Percentiles rank a stretch among this genome's conserved stretches.
These are phyloP conservation scores for Sitodiplosis mosellana DNA, from an alignment of 1,140 invertebrate species.

Conservation along the genomic window DNA sequence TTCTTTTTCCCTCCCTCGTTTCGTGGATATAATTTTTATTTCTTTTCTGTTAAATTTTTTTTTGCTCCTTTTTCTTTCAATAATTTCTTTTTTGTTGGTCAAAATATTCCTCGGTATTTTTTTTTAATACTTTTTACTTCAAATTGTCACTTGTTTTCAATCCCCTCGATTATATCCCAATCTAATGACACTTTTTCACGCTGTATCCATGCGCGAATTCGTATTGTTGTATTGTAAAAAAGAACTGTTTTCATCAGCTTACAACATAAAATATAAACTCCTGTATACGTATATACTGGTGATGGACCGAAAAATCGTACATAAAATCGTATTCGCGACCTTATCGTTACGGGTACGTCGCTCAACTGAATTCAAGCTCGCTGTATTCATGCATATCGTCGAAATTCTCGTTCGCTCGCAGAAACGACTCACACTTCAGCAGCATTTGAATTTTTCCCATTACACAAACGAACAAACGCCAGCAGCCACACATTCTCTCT, in stretches of 20 bases:
- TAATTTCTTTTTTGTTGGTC: background rate
- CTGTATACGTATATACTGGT: background rate
- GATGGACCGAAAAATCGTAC: background rate
- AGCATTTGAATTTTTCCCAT: background rate
- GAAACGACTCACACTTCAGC: background rate
- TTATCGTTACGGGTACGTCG: slow-evolving; percentile 1
- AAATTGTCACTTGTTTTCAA: background rate
- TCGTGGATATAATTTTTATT: too few relatives aligned
- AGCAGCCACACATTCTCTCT: too few relatives aligned
- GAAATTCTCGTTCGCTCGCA: background rate
- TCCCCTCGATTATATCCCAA: background rate
- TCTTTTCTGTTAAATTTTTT: too few relatives aligned
- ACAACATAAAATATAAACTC: background rate
- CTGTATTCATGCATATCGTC: too few relatives aligned
- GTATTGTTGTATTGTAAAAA: background rate
- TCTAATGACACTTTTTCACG: background rate
- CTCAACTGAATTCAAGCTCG: background rate
- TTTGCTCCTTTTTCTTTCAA: too few relatives aligned
- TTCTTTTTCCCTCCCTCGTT: too few relatives aligned
- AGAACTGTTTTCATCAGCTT: background rate
- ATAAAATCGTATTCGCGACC: background rate
- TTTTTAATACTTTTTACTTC: background rate
- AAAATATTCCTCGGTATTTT: background rate
- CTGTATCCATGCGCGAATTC: background rate
- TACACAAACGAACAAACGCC: background rate